Conservation (phyloP, 2,113 vertebrate species). For the Asarcornis scutulata region DNA sequence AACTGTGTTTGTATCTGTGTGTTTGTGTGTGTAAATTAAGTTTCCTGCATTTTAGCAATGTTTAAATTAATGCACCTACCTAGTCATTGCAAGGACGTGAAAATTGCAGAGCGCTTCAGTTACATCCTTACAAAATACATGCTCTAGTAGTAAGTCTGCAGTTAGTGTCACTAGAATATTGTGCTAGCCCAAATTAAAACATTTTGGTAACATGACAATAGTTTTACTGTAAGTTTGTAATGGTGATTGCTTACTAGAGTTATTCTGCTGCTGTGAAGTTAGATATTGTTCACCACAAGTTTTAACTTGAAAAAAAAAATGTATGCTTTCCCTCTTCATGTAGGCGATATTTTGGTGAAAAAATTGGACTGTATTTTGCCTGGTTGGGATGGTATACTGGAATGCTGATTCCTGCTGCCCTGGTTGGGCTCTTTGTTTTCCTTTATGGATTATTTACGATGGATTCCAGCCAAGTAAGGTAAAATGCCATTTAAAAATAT, state of each 20-base stretch:
- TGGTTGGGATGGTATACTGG: conserved; percentile 99
- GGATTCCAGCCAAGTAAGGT: conserved; percentile 99
- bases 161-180: neutral
- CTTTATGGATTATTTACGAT: conserved; percentile 97
- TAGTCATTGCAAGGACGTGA: neutral
- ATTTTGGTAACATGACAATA: neutral
- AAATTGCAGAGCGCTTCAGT: neutral
- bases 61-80: neutral
- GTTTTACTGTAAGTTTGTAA: neutral
- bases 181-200: neutral
- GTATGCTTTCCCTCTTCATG: conserved; percentile 16
- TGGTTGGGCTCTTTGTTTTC: conserved; percentile 96
- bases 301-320: neutral
- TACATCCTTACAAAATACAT: neutral
- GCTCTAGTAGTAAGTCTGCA: neutral
- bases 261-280: neutral
- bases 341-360: conserved; percentile 98
- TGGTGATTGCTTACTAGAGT: neutral
- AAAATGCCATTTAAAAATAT: neutral
- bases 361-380: conserved; percentile 97
- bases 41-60: neutral
- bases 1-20: neutral
- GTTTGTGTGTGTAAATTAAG: neutral
- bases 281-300: neutral
- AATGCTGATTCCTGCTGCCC: conserved; percentile 96